Base-by-base conservation (phyloP, 2,888 invertebrate species). In the Holacanthella duospinosa region DNA sequence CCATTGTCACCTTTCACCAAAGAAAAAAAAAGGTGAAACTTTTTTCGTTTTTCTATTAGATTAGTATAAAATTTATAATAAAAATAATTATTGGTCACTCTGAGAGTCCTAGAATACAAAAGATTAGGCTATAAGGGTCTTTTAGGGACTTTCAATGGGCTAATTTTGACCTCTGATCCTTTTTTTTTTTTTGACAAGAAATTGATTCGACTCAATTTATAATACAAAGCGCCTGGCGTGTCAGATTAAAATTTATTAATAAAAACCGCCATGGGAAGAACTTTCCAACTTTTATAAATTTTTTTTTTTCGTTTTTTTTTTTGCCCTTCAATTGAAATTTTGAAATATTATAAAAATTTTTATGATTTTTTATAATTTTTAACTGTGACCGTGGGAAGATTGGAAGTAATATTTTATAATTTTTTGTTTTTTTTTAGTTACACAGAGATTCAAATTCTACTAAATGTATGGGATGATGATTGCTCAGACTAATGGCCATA, bases 241-340 rank as follows among this genome's bases (percentile, higher is more conserved):
- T 48, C 48, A 48, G n/a, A 48, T 48, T 48, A 48, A 48, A 21
- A 48, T 48, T 48, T 48, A 48, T 48, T 48, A 36, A 36, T 12
- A 48, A 48, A n/a, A 21, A 9, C 48, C 48, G n/a, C 19, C 48
- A 9, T 48, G 48, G 48, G 48, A 48, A 48, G 4, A 9, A 16
- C n/a, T 36, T 16, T 36, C 36, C 36, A 36, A 16, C 16, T 36
- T 36, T 36, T 36, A 36, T 36, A 36, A 36, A 36, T 36, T 36
- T 16, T 36, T 6, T 9, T 36, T 36, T 36, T 6, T 36, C 16
- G 36, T 36, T 36, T 16, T 36, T 16, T 9, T 36, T 36, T 36
- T 9, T 9, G 16, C 6, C 6, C 36, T 36, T 16, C 36, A 36
- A 36, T 16, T 36, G 12, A 9, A 48, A 48, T 48, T 48, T 21